These are phyloP conservation scores for Cherax quadricarinatus DNA, from an alignment of 1,140 invertebrate species.

Conservation along the genomic window DNA sequence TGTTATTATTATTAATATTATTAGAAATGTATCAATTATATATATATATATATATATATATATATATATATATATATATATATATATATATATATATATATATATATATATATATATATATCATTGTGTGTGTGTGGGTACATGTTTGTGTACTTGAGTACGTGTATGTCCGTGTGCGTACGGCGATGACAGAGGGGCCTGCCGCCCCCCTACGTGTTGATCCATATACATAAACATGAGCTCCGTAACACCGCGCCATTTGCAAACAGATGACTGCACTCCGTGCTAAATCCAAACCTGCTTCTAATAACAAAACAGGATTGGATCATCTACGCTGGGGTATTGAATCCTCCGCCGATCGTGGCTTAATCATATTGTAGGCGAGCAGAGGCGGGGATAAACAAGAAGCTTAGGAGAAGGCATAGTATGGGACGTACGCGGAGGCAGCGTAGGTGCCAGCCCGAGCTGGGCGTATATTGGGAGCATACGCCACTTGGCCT, in stretches of 20 bases:
- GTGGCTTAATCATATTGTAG: slow-evolving; percentile 38
- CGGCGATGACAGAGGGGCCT: no score
- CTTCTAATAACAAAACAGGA: slow-evolving; percentile 33
- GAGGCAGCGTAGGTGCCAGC: no score
- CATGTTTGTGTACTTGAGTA: background rate
- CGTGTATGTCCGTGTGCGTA: background rate
- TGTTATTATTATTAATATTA: no score
- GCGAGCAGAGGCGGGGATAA: slow-evolving; percentile 8
- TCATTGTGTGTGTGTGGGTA: background rate
- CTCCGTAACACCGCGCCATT: slow-evolving; percentile 13
- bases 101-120: slow-evolving; percentile 18
- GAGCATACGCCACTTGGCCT: no score
- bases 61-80: no score
- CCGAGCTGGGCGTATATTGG: no score
- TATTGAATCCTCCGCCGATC: slow-evolving; percentile 30
- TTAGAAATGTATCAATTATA: no score
- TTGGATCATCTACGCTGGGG: background rate
- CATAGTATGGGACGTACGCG: no score
- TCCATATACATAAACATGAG: slow-evolving; percentile 28
- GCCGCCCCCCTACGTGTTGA: background rate
- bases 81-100: background rate
- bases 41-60: background rate
- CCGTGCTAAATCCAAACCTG: slow-evolving; percentile 23
- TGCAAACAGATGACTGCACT: background rate
- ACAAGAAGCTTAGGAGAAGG: background rate